Evolutionary conservation across 2,113 vertebrate species (phyloP), one percentile per base, ranked within the genome.

Genomic region (Balaeniceps rex): DNA sequence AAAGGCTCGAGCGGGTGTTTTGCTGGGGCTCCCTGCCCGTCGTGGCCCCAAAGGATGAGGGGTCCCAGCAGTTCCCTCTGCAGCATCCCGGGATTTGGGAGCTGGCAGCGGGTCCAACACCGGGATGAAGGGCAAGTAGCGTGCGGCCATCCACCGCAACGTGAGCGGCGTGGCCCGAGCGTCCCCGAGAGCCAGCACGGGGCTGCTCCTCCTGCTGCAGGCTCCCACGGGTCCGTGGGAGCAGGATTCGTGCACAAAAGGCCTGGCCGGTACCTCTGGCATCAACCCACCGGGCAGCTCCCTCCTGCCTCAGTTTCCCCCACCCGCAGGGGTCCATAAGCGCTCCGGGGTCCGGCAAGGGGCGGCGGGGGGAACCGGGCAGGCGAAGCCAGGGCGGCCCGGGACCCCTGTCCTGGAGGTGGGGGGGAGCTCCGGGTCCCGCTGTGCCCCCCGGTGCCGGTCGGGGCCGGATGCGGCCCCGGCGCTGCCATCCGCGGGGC

Each of bases 241-340:
- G 11, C n/a, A 61, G 13, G 82, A 63, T 76, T 61, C 3, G 31
- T 13, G n/a, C 17, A 0, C 3, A 0, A 15, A 24, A 21, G n/a
- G n/a, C n/a, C n/a, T n/a, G 26, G 9, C n/a, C 4, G 0, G 19
- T 31, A 11, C 21, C 83, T 82, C 40, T 0, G 7, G 14, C 57
- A 36, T 11, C 87, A 22, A 2, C 79, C 46, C 85, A 3, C 21
- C 19, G 2, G 5, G 14, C 83, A 23, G 13, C 77, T 63, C 68
- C 55, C 28, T 42, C 72, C 57, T 64, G 72, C 94, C 90, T 93
- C 94, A 89, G 90, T 94, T 96, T 93, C 93, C 94, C 79, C 66
- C 42, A 7, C 1, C 6, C 46, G 2, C 21, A 23, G 58, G 21
- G 14, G 10, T 16, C 54, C 22, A 9, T 66, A 44, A 14, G 42